These are phyloP conservation scores for Phrynocephalus versicolor DNA, from an alignment of 2,113 vertebrate genomes.

Conservation along the genomic window DNA sequence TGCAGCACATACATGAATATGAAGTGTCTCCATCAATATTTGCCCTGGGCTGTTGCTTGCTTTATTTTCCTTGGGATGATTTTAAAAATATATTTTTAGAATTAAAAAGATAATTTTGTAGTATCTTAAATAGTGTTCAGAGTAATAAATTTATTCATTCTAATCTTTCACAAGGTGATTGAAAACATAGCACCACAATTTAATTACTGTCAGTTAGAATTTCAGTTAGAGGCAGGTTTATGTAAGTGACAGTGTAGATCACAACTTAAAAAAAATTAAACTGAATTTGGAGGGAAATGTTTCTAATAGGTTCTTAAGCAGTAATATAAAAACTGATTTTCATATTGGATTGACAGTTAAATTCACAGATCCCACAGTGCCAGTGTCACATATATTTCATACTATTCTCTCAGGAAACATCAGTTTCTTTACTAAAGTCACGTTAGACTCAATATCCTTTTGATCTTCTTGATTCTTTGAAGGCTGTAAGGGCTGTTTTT, in stretches of 20 bases:
- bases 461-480: neutral
- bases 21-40: neutral
- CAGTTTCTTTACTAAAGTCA: neutral
- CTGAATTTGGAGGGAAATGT: conserved; percentile 55
- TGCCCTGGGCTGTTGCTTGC: conserved; percentile 25
- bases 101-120: neutral
- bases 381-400: neutral
- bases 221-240: conserved; percentile 63
- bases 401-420: neutral
- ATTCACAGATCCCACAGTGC: neutral
- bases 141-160: neutral
- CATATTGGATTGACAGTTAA: neutral
- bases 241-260: conserved; percentile 61
- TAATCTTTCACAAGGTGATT: conserved; percentile 1
- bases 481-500: neutral
- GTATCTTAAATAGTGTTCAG: neutral
- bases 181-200: conserved; percentile 2
- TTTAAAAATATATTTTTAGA: neutral
- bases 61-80: neutral
- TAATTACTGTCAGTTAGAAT: conserved; percentile 21
- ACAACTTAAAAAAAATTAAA: conserved; percentile 46
- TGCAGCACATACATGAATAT: neutral
- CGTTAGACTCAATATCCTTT: neutral
- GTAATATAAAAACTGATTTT: conserved; percentile 30
- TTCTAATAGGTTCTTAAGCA: conserved; percentile 67